A percentile compares a stretch with the other conserved stretches of the same genome.
These are phyloP conservation scores for Caenorhabditis japonica DNA, from an alignment of 2,888 invertebrate species.

Conservation along the genomic window DNA sequence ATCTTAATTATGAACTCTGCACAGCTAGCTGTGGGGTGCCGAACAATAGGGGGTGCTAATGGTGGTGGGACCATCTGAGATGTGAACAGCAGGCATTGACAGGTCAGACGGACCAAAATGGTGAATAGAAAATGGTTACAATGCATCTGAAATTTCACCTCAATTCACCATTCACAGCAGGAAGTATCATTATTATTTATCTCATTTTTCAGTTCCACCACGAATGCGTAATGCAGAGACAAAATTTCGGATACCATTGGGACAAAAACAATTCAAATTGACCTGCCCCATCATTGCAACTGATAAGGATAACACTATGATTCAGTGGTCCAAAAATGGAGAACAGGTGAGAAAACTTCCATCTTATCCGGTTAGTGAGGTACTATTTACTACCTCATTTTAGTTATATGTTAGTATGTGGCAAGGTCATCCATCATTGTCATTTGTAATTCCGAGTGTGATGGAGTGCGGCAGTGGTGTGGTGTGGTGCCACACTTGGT, in stretches of 20 bases:
- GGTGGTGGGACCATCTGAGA: slow-evolving; percentile 20
- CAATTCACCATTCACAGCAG: slow-evolving; percentile 41
- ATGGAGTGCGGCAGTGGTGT: slow-evolving; percentile 50
- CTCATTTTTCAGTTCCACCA: slow-evolving; percentile 69
- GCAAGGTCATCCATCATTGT: slow-evolving; percentile 61
- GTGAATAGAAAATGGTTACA: slow-evolving; percentile 32
- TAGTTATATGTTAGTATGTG: slow-evolving; percentile 52
- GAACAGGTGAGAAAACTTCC: slow-evolving; percentile 56
- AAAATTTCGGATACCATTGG: slow-evolving; percentile 69
- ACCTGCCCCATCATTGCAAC: slow-evolving; percentile 69
- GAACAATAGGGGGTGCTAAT: slow-evolving; percentile 20
- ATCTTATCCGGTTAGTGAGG: slow-evolving; percentile 31
- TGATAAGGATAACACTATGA: slow-evolving; percentile 68
- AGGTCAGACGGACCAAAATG: neutral
- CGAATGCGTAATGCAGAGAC: slow-evolving; percentile 64
- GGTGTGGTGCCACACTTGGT: slow-evolving; percentile 45
- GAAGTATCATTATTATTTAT: slow-evolving; percentile 7
- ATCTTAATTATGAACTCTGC: slow-evolving; percentile 15
- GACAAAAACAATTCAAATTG: slow-evolving; percentile 71
- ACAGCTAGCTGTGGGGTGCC: neutral
- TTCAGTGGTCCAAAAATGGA: slow-evolving; percentile 74
- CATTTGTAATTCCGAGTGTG: slow-evolving; percentile 56
- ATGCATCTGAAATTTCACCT: slow-evolving; percentile 10
- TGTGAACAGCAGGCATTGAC: slow-evolving; percentile 17
- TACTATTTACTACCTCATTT: slow-evolving; percentile 45